Percentiles rank a stretch among this genome's conserved stretches.
Conservation (phyloP, 37 sponge, comb jelly and placozoan species). For the Crambe crambe region DNA sequence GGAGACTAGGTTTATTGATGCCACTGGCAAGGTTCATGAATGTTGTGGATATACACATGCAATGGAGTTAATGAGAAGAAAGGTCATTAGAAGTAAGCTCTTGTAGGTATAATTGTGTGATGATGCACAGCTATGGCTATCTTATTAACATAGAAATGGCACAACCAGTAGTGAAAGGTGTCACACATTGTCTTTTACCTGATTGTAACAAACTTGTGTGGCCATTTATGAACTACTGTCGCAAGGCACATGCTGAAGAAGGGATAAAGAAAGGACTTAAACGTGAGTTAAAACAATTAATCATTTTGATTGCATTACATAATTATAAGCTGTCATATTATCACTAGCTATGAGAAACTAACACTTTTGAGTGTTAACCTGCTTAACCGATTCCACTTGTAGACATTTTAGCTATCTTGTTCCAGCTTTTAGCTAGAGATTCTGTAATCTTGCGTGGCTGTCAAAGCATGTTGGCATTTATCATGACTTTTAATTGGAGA, state of each 20-base stretch:
- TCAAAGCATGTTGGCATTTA: no score
- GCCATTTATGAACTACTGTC: constrained; percentile 92
- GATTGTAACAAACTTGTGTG: constrained; percentile 65
- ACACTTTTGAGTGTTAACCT: no score
- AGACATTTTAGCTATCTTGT: no score
- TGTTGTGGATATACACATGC: constrained; percentile 84
- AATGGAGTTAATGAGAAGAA: constrained; percentile 84
- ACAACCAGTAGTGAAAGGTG: constrained; percentile 60
- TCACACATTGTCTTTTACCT: constrained; percentile 86
- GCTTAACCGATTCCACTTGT: no score
- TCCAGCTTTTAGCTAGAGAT: no score
- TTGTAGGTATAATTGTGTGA: background rate
- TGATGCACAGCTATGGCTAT: background rate
- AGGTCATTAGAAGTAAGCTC: constrained; percentile 11
- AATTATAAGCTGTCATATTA: no score
- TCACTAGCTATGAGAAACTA: no score
- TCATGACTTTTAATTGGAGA: no score
- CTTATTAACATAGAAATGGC: background rate
- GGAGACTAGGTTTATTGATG: constrained; percentile 56
- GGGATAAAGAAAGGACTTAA: constrained; percentile 53
- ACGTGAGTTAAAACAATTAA: constrained; percentile 54
- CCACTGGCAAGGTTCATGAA: constrained; percentile 61
- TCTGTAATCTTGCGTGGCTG: no score
- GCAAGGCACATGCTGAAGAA: constrained; percentile 71
- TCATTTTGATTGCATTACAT: no score